These are phyloP conservation scores for Aphodius granarius DNA, from an alignment of 2,888 invertebrate species.

Conservation along the genomic window DNA sequence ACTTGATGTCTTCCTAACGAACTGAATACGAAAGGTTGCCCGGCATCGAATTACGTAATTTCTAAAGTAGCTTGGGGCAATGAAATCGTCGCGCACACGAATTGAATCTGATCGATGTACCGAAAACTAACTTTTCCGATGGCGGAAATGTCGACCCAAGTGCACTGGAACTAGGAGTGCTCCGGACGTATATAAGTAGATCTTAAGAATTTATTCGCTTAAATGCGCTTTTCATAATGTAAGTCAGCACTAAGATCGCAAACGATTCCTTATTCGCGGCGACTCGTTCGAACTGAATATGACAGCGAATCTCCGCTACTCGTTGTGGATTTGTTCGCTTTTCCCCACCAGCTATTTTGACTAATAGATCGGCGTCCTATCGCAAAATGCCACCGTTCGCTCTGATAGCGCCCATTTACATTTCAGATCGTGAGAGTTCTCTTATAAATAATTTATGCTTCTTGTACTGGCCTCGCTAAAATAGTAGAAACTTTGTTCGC, in stretches of 20 bases:
- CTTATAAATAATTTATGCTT: background rate
- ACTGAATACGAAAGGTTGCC: background rate
- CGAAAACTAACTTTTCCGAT: background rate
- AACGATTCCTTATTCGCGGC: slow-evolving; percentile 20
- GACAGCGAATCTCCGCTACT: background rate
- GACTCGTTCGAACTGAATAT: background rate
- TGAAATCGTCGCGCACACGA: background rate
- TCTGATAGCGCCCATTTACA: background rate
- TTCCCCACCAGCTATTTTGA: background rate
- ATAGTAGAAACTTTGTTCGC: background rate
- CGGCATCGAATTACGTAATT: background rate
- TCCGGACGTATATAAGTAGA: background rate
- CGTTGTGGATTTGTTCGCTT: background rate
- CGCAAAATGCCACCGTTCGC: background rate
- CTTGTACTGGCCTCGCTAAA: background rate
- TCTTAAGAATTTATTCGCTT: slow-evolving; percentile 13
- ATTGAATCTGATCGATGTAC: background rate
- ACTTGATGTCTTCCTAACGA: background rate
- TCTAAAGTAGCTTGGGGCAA: background rate
- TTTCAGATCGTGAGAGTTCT: background rate
- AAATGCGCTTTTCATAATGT: slow-evolving; percentile 21
- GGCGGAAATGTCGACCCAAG: background rate
- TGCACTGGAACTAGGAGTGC: background rate
- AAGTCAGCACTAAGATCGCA: slow-evolving; percentile 21
- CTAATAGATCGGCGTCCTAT: background rate